phyloP scores from a whole-genome alignment of 2,888 invertebrate genomes.

The Cyaniris semiargus region DNA sequence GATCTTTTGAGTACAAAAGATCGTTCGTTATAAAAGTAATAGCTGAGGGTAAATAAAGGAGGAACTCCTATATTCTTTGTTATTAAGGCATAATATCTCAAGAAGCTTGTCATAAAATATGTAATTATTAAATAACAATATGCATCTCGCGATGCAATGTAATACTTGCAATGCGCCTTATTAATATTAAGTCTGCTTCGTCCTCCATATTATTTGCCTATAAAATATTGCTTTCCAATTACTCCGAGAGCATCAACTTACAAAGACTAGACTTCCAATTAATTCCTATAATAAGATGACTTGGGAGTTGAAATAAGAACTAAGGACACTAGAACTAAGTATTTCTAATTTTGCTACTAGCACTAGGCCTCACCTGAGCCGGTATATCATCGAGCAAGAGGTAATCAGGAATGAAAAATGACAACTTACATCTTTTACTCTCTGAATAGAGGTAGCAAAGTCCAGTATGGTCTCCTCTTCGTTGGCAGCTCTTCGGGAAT shows the following conservation, averaged over 20 bases:
- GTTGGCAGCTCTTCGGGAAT: slow-evolving; percentile 52
- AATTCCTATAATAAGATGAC: neutral
- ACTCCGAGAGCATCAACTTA: neutral
- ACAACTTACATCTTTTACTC: slow-evolving; percentile 93
- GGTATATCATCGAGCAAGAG: neutral
- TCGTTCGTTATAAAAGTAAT: neutral
- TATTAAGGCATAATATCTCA: neutral
- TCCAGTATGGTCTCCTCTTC: slow-evolving; percentile 84
- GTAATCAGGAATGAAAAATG: slow-evolving; percentile 3
- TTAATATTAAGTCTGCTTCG: neutral
- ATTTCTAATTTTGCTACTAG: neutral
- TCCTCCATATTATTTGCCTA: neutral
- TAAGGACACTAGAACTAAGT: neutral
- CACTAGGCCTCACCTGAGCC: neutral
- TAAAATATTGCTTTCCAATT: neutral
- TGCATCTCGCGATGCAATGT: neutral
- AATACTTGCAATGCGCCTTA: neutral
- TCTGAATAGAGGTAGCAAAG: slow-evolving; percentile 94
- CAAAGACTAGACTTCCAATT: neutral
- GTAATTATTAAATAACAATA: neutral
- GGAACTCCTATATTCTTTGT: neutral
- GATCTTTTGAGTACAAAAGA: too few species aligned
- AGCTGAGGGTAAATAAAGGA: neutral
- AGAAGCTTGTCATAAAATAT: neutral
- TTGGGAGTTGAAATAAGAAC: neutral